These are phyloP conservation scores for Mechanitis messenoides DNA, from an alignment of 2,888 invertebrate genomes.

Conservation along the genomic window DNA sequence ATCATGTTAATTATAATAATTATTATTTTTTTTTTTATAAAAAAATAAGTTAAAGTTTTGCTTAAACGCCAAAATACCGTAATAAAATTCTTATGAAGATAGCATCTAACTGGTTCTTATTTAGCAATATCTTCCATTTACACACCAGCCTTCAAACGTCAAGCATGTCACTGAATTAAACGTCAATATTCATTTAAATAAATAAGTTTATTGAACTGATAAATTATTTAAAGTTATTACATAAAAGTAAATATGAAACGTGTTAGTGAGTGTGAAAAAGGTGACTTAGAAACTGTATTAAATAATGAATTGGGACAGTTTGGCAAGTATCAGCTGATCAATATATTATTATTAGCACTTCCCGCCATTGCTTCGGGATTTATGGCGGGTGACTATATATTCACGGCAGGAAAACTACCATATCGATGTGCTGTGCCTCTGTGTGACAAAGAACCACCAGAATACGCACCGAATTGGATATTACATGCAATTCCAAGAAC, in stretches of 20 bases:
- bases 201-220: too few relatives aligned
- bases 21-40: too few relatives aligned
- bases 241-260: conserved; percentile 31
- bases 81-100: neutral
- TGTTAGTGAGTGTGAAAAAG: conserved; percentile 39
- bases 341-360: conserved; percentile 47
- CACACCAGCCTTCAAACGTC: neutral
- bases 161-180: neutral
- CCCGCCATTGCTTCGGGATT: conserved; percentile 55
- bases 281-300: conserved; percentile 54
- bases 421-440: conserved; percentile 54
- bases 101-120: neutral
- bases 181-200: too few relatives aligned
- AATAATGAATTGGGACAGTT: conserved; percentile 57
- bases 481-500: conserved; percentile 51
- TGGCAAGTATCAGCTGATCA: conserved; percentile 58
- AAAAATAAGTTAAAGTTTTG: too few relatives aligned
- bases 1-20: too few relatives aligned
- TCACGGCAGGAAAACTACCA: conserved; percentile 58
- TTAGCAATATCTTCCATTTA: neutral
- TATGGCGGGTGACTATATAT: conserved; percentile 64
- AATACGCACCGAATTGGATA: conserved; percentile 56
- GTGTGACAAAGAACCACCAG: conserved; percentile 50
- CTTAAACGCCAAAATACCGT: too few relatives aligned
- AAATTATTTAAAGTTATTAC: neutral